Conservation (phyloP, 1,140 invertebrate species). For the Nephila pilipes region DNA sequence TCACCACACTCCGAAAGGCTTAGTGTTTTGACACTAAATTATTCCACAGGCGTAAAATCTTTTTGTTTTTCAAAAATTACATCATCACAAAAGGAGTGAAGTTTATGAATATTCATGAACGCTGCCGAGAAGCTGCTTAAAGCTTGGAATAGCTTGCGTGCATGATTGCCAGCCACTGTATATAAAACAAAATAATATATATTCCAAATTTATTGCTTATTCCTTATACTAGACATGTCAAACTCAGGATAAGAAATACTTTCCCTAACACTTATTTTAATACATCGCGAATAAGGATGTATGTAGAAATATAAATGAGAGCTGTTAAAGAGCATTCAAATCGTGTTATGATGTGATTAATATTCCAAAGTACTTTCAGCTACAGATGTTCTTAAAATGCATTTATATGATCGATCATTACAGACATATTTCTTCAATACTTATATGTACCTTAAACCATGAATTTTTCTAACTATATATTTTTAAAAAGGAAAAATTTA, state of each 20-base stretch:
- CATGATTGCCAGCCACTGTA: constrained; percentile 1
- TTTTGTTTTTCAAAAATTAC: constrained; percentile 22
- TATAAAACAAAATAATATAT: constrained; percentile 27
- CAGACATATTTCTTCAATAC: neutral
- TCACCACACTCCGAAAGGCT: neutral
- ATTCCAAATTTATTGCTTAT: neutral
- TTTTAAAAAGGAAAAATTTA: neutral
- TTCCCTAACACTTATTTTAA: neutral
- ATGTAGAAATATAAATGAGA: neutral
- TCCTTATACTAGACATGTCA: constrained; percentile 20
- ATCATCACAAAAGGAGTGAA: constrained; percentile 15
- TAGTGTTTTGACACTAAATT: constrained; percentile 15
- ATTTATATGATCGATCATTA: neutral
- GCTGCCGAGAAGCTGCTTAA: neutral
- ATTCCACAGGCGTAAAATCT: constrained; percentile 20
- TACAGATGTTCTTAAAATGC: constrained; percentile 10
- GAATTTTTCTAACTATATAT: neutral
- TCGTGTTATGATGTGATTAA: constrained; percentile 15
- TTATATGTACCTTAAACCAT: neutral
- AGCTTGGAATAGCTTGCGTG: neutral
- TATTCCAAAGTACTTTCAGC: constrained; percentile 7
- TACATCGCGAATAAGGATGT: neutral
- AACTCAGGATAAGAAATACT: constrained; percentile 26
- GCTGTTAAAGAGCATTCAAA: constrained; percentile 7
- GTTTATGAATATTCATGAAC: constrained; percentile 10